Base-by-base conservation (phyloP, 2,113 vertebrate genomes). In the Petroica traversi region DNA sequence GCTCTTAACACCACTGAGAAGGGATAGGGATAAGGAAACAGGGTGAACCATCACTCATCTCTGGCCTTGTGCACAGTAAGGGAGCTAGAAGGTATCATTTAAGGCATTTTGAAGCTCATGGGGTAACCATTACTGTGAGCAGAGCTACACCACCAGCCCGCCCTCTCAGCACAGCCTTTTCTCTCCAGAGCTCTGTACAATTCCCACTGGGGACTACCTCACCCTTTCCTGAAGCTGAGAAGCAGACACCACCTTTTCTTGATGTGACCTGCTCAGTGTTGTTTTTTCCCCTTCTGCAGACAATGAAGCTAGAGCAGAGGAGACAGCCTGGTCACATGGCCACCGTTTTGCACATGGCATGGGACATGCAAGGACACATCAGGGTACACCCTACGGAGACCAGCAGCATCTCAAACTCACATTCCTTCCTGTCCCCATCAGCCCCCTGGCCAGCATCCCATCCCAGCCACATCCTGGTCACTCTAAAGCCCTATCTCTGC, bases 341-440 rank as follows among this genome's bases (percentile, higher is more conserved):
- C 0, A 1, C 8, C 1, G 1, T 24, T 43, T 36, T 26, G 6
- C 48, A 54, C 0, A 0, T 41, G 48, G 26, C 41, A 54, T 10
- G 3, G 38, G 63, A 45, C 45, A 38, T 23, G 24, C 23, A 46
- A 29, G 51, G 45, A 85, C 41, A 48, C 11, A 2, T 5, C 19
- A 1, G 19, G 18, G 34, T 29, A 34, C 46, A 85, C 19, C 14
- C 68, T 34, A 33, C 0, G 0, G 46, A 77, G 33, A 93, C 7
- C 19, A 6, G 43, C 34, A 5, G 55, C 67, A 96, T 94, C 92
- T 90, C 59, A 73, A 71, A 11, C 0, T 0, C 71, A 61, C 90
- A 85, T 41, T 95, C 82, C 71, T 94, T 96, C 96, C 96, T 88
- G 79, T 17, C 40, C 18, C 46, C 16, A 4, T 36, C 66, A 41